These are phyloP conservation scores for Gadus chalcogrammus DNA, from an alignment of 2,113 vertebrate species.

Conservation along the genomic window DNA sequence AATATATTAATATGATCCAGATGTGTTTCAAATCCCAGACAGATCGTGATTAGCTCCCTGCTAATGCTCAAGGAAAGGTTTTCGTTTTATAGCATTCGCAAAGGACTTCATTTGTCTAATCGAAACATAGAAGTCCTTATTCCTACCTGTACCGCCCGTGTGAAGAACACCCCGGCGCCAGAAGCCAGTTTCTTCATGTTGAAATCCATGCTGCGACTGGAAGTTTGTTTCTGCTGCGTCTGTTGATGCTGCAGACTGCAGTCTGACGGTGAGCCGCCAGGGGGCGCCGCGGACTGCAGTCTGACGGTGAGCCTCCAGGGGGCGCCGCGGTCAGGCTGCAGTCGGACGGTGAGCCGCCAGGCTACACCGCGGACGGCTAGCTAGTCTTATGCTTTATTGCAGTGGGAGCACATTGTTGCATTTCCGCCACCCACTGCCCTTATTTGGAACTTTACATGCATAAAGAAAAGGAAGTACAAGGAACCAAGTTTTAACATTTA, in stretches of 20 bases:
- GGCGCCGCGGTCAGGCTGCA: background rate
- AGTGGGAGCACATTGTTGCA: too few relatives aligned
- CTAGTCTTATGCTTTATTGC: too few relatives aligned
- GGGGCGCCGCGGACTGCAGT: background rate
- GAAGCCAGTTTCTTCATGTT: conserved; percentile 92
- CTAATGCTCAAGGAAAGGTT: too few relatives aligned
- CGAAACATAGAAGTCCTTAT: background rate
- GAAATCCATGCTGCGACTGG: conserved; percentile 80
- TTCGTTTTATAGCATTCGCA: too few relatives aligned
- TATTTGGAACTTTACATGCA: too few relatives aligned
- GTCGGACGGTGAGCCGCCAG: background rate
- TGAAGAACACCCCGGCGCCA: conserved; percentile 90
- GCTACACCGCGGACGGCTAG: too few relatives aligned
- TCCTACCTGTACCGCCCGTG: conserved; percentile 80
- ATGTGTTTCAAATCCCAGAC: too few relatives aligned
- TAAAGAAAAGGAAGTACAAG: too few relatives aligned
- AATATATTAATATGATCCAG: too few relatives aligned
- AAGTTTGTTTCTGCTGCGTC: background rate
- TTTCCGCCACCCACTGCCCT: too few relatives aligned
- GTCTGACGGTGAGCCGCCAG: background rate
- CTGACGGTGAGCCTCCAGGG: background rate
- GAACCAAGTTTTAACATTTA: too few relatives aligned
- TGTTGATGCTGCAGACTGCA: background rate
- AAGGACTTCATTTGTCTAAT: background rate
- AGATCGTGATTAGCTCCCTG: too few relatives aligned